A percentile compares a stretch with the other conserved stretches of the same genome.
Evolutionary conservation across 2,113 vertebrate genomes (phyloP).

Genomic region (Epinephelus fuscoguttatus): DNA sequence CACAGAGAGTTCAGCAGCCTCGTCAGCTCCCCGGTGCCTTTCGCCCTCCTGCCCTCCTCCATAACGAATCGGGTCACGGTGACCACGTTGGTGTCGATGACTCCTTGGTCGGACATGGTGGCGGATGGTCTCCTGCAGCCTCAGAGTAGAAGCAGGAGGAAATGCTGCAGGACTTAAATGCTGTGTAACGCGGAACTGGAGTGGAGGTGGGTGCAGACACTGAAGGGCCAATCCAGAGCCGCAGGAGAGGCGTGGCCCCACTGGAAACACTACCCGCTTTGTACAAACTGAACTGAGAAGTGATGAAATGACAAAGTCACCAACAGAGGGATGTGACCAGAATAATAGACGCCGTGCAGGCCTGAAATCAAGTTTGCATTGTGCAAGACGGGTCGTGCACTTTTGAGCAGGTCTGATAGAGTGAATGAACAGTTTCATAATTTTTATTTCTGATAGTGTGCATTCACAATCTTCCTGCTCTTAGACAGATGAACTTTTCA

Average conservation of each 20-base stretch:
- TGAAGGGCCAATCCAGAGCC: constrained; percentile 38
- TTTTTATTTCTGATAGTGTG: not conserved
- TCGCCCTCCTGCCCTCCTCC: constrained; percentile 91
- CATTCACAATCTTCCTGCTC: not conserved
- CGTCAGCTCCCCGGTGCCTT: constrained; percentile 92
- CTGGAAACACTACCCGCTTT: constrained; percentile 32
- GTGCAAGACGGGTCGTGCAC: not conserved
- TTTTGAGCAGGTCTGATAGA: constrained; percentile 7
- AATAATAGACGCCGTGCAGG: constrained; percentile 45
- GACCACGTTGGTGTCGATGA: constrained; percentile 93
- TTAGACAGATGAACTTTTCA: not conserved
- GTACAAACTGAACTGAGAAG: not conserved
- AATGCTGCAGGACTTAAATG: constrained; percentile 58
- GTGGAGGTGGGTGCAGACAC: not conserved
- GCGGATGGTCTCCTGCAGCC: not conserved
- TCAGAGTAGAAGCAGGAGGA: constrained; percentile 17
- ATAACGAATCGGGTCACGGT: constrained; percentile 95
- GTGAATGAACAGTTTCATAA: constrained; percentile 2
- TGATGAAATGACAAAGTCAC: constrained; percentile 42
- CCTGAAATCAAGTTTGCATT: constrained; percentile 6
- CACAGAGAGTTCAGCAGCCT: constrained; percentile 93
- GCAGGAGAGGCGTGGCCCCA: constrained; percentile 60
- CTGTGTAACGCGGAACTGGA: constrained; percentile 68
- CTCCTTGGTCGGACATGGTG: constrained; percentile 87
- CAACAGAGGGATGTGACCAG: constrained; percentile 51